Evolutionary conservation across 2,888 invertebrate genomes (phyloP).

Genomic region (Busseola fusca): DNA sequence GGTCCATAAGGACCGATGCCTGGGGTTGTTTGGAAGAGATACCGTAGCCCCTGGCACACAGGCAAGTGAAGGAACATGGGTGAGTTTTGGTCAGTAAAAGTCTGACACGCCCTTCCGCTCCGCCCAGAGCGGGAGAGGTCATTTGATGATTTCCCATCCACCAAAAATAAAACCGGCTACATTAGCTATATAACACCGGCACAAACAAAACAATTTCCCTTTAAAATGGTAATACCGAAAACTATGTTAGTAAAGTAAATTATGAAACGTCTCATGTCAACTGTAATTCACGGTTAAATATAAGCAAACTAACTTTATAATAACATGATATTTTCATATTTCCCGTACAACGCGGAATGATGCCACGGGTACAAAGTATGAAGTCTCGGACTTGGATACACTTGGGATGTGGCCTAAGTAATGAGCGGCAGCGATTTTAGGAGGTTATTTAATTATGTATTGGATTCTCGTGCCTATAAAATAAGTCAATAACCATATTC

Average conservation of each 20-base stretch:
- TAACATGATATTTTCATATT: slow-evolving; percentile 83
- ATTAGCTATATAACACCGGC: too few species aligned
- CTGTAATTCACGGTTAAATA: slow-evolving; percentile 68
- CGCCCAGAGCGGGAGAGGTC: too few species aligned
- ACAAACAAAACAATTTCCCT: not conserved
- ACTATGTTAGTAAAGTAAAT: slow-evolving; percentile 39
- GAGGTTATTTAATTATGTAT: not conserved
- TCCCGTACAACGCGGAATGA: slow-evolving; percentile 76
- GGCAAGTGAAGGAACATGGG: too few species aligned
- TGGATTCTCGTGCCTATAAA: not conserved
- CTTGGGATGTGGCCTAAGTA: slow-evolving; percentile 62
- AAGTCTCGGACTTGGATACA: slow-evolving; percentile 78
- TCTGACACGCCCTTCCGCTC: too few species aligned
- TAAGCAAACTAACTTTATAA: slow-evolving; percentile 73
- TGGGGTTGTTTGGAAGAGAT: too few species aligned
- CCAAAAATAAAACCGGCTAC: too few species aligned
- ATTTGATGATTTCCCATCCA: too few species aligned
- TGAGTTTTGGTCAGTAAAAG: too few species aligned
- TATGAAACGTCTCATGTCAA: slow-evolving; percentile 50
- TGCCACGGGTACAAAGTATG: slow-evolving; percentile 77
- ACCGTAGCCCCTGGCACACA: too few species aligned
- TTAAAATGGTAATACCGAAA: slow-evolving; percentile 7
- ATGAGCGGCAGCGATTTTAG: slow-evolving; percentile 9
- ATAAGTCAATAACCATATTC: not conserved
- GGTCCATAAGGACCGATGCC: too few species aligned